Evolutionary conservation across 2,113 vertebrate genomes (phyloP).

Genomic region (Dromiciops gliroides): DNA sequence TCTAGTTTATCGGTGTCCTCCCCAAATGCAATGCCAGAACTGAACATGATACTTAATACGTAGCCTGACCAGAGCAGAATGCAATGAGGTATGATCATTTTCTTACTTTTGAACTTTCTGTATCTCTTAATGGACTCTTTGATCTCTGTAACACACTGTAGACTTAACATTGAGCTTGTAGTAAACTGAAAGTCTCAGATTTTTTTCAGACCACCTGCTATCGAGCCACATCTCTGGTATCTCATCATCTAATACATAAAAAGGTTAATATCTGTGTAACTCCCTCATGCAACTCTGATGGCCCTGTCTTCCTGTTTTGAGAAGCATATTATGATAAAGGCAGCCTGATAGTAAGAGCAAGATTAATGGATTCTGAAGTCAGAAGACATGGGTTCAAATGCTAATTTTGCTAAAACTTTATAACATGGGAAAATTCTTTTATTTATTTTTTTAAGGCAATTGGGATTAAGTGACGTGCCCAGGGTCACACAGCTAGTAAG

Average conservation of each 20-base stretch:
- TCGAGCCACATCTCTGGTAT: background rate
- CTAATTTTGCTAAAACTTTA: background rate
- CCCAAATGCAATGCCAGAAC: background rate
- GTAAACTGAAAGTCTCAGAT: background rate
- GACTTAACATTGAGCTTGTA: background rate
- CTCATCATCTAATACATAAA: background rate
- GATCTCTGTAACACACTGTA: too few species aligned
- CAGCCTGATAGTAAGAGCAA: too few species aligned
- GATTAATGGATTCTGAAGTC: background rate
- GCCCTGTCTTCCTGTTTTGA: background rate
- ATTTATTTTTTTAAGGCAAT: too few species aligned
- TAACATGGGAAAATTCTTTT: background rate
- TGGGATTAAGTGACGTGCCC: too few species aligned
- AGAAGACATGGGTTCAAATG: background rate
- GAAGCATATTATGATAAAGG: background rate
- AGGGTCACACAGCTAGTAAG: too few species aligned
- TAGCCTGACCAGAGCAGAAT: background rate
- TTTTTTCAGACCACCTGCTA: background rate
- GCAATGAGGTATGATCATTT: background rate
- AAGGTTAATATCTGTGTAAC: background rate
- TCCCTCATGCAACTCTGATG: background rate
- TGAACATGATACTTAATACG: background rate
- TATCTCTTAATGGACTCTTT: too few species aligned
- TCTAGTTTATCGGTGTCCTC: background rate
- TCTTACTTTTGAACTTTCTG: background rate